These are phyloP conservation scores for Esox lucius DNA, from an alignment of 2,797 vertebrate species.

Conservation along the genomic window DNA sequence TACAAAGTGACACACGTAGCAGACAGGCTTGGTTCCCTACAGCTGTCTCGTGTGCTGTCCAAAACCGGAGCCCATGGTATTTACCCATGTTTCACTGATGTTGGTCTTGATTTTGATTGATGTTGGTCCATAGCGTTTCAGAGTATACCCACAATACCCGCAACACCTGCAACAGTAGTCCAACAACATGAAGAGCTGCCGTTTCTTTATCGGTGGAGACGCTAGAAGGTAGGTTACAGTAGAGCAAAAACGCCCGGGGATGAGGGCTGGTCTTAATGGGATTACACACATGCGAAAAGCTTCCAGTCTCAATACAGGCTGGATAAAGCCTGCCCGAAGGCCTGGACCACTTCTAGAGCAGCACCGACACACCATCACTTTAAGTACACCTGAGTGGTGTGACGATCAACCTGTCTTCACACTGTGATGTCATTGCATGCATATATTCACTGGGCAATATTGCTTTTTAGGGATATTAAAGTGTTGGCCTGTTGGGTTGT, in stretches of 20 bases:
- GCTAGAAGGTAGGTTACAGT: slow-evolving; percentile 5
- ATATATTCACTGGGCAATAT: background rate
- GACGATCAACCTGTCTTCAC: background rate
- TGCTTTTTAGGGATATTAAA: background rate
- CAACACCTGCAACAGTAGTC: slow-evolving; percentile 77
- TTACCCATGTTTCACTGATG: slow-evolving; percentile 86
- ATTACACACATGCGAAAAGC: slow-evolving; percentile 42
- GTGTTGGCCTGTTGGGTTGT: background rate
- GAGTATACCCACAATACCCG: slow-evolving; percentile 72
- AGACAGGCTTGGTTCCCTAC: background rate
- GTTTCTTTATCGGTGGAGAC: slow-evolving; percentile 7
- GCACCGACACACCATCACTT: slow-evolving; percentile 12
- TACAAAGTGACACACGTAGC: background rate
- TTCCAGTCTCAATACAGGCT: background rate
- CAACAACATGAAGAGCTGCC: slow-evolving; percentile 77
- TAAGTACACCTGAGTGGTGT: slow-evolving; percentile 8
- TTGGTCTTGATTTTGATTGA: slow-evolving; percentile 83
- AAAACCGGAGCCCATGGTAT: slow-evolving; percentile 19
- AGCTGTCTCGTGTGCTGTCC: background rate
- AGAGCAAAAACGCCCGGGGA: background rate
- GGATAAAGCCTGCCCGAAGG: background rate
- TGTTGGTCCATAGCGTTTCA: slow-evolving; percentile 76
- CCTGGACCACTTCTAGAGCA: background rate
- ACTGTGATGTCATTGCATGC: background rate
- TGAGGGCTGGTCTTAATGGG: slow-evolving; percentile 43